A percentile compares a stretch with the other conserved stretches of the same genome.
These are phyloP conservation scores for Cephus nigrinus DNA, from an alignment of 2,888 invertebrate species.

Conservation along the genomic window DNA sequence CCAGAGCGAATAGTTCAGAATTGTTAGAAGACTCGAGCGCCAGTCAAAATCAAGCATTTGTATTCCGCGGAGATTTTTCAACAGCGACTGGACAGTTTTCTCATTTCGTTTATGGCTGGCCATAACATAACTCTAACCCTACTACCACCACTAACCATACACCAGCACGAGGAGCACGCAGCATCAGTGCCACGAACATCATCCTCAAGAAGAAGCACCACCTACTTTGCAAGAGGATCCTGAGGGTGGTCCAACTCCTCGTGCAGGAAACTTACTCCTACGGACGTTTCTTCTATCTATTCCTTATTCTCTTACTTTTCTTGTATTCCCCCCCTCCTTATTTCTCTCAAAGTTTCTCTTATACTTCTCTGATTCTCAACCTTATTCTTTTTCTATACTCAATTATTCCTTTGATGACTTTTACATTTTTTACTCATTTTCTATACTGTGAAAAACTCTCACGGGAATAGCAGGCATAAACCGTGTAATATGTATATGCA, in stretches of 20 bases:
- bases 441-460: not conserved
- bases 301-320: not conserved
- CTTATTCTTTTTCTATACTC: not conserved
- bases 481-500: not conserved
- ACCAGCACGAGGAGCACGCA: slow-evolving; percentile 5
- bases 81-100: slow-evolving; percentile 60
- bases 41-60: slow-evolving; percentile 57
- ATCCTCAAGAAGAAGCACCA: not conserved
- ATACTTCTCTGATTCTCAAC: not conserved
- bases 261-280: not conserved
- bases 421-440: not conserved
- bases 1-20: not conserved
- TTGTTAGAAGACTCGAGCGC: not conserved
- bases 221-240: not conserved
- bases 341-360: not conserved
- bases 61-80: slow-evolving; percentile 63
- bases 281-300: not conserved
- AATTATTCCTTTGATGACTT: not conserved
- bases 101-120: slow-evolving; percentile 63
- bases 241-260: not conserved
- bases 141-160: slow-evolving; percentile 32
- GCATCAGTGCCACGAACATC: not conserved
- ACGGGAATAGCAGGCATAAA: not conserved
- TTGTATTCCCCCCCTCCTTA: not conserved
- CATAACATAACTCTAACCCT: slow-evolving; percentile 58